Base-by-base conservation (phyloP, 2,113 vertebrate genomes). In the Circaetus cinerascens region DNA sequence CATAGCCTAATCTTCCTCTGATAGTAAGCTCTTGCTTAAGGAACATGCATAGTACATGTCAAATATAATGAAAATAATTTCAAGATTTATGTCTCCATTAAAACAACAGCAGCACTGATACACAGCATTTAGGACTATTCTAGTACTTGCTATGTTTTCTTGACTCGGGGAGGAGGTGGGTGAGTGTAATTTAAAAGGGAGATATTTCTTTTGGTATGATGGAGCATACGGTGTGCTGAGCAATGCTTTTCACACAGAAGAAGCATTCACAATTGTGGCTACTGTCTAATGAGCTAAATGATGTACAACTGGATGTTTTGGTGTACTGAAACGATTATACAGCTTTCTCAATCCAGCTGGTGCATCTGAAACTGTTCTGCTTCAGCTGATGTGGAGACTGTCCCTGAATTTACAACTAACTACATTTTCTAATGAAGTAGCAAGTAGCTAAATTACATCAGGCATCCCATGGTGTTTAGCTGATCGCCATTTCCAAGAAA, bases 271-370 rank as follows among this genome's bases (percentile, higher is more conserved):
- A 38, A 55, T 84, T 48, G 7, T 76, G 68, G 56, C 80, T 86
- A 12, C 68, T 36, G 46, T 38, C 64, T 93, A 85, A 81, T 74
- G 80, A 94, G 68, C 76, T 75, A 81, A 87, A 74, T 87, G 60
- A 60, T 19, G 45, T 71, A n/a, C 91, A 77, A 71, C 41, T 82
- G 69, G 48, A 36, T 81, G 72, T 71, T 86, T 85, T 84, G 86
- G 86, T 51, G 11, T 63, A 36, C 76, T 76, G 89, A 84, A 95
- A 71, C 0, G 17, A 68, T 81, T 74, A 63, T 15, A 48, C n/a
- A 78, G 80, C 76, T 81, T 94, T 85, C 73, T 84, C 36, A 38
- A 26, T 69, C 30, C 86, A 84, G 64, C 90, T 59, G 64, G 43
- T 71, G 60, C 73, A 46, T 43, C 64, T 74, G 76, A 69, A 79